A percentile compares a stretch with the other conserved stretches of the same genome.
These are phyloP conservation scores for Samia ricini DNA, from an alignment of 1,140 invertebrate genomes.

Conservation along the genomic window DNA sequence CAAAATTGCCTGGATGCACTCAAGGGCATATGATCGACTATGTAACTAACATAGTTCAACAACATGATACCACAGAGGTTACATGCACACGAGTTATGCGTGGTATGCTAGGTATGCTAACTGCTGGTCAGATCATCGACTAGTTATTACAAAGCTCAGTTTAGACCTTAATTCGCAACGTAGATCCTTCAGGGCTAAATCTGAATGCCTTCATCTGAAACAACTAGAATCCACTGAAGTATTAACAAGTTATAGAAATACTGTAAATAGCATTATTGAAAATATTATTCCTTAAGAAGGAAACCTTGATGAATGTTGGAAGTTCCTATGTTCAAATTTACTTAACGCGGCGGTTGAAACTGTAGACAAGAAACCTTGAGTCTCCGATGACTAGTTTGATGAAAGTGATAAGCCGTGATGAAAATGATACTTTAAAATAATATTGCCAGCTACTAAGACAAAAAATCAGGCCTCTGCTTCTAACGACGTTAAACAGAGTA, in stretches of 20 bases:
- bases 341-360: background rate
- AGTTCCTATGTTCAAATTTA: background rate
- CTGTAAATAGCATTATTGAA: too few species aligned
- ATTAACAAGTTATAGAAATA: too few species aligned
- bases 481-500: background rate
- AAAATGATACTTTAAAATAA: background rate
- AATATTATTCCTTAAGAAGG: too few species aligned
- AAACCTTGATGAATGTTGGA: background rate
- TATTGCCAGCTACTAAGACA: background rate
- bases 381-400: background rate
- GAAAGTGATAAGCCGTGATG: background rate
- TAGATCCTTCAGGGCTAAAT: background rate
- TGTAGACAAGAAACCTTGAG: background rate
- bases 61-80: background rate
- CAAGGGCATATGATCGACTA: conserved; percentile 15
- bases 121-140: background rate
- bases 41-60: background rate
- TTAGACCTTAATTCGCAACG: background rate
- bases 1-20: conserved; percentile 20
- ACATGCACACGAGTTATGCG: too few species aligned
- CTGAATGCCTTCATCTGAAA: background rate
- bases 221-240: too few species aligned
- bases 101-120: background rate
- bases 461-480: background rate
- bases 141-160: background rate